Evolutionary conservation across 2,888 invertebrate genomes (phyloP).

Genomic region (Mimas tiliae): DNA sequence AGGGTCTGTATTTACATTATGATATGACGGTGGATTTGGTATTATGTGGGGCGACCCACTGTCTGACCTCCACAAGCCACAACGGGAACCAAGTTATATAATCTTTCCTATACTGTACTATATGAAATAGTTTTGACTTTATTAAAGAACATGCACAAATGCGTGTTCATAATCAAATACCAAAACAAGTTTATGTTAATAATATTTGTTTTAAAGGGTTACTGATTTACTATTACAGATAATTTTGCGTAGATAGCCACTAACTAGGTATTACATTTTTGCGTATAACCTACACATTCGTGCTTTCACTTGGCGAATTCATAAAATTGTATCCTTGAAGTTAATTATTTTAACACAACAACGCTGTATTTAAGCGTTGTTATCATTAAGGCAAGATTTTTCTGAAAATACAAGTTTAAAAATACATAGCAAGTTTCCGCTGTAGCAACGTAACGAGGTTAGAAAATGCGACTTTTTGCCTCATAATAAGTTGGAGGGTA

Average conservation of each 20-base stretch:
- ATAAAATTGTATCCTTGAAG: not conserved
- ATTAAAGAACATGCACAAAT: no score
- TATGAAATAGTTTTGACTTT: no score
- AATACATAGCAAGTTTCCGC: conserved; percentile 32
- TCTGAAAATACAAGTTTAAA: conserved; percentile 19
- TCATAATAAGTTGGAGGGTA: conserved; percentile 48
- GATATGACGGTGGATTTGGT: no score
- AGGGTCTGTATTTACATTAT: no score
- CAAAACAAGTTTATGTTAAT: not conserved
- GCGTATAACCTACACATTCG: not conserved
- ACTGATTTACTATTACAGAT: not conserved
- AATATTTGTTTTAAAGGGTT: not conserved
- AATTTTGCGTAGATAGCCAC: not conserved
- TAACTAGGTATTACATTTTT: not conserved
- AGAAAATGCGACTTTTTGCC: conserved; percentile 43
- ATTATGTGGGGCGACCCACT: no score
- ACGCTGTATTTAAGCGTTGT: not conserved
- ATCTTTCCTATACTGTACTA: no score
- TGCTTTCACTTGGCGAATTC: not conserved
- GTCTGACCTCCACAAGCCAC: no score
- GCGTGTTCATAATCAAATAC: no score
- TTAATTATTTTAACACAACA: not conserved
- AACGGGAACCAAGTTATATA: no score
- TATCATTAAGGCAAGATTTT: not conserved
- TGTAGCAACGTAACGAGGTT: conserved; percentile 39